Evolutionary conservation across 2,888 invertebrate species (phyloP), one percentile per base, ranked within the genome.

Genomic region (Spisula solida): DNA sequence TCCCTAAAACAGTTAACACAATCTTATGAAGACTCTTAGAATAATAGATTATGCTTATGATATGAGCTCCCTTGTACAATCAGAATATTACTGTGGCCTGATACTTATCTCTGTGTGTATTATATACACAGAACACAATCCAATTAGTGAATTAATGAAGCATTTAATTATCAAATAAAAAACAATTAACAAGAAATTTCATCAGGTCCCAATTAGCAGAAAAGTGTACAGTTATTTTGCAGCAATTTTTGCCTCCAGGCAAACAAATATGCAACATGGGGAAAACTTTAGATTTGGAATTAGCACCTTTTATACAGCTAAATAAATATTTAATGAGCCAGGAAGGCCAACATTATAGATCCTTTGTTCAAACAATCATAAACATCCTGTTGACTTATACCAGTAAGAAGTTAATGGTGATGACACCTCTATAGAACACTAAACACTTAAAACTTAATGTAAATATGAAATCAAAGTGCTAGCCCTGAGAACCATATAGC

Each of bases 291-390:
- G 18, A 4, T 34, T 31, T 75, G 18, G 75, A 75, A 31, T 6
- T 31, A n/a, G 2, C 86, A 81, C 86, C 70, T 79, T 56, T 79
- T 79, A 78, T 25, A 85, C 87, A 83, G 82, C 87, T 83, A 82
- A 41, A 56, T 87, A 60, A 87, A 87, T 87, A 83, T 87, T 87
- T 87, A 83, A 87, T 87, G 56, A 31, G 5, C 78, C 82, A 87
- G 79, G 87, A 87, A 78, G 85, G 41, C 16, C 48, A 29, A 48
- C 66, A 82, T 47, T 34, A 47, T 66, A 66, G 12, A 31, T 83
- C 41, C n/a, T 34, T 79, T 85, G 41, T 79, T 18, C 51, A 85
- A 79, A 86, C 48, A 86, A 81, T 81, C 70, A 81, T 34, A 55
- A 29, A 51, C 55, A 66, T 86, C 86, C 86, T 86, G 86, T 86